Base-by-base conservation (phyloP, 2,113 vertebrate species). In the Microtus ochrogaster region DNA sequence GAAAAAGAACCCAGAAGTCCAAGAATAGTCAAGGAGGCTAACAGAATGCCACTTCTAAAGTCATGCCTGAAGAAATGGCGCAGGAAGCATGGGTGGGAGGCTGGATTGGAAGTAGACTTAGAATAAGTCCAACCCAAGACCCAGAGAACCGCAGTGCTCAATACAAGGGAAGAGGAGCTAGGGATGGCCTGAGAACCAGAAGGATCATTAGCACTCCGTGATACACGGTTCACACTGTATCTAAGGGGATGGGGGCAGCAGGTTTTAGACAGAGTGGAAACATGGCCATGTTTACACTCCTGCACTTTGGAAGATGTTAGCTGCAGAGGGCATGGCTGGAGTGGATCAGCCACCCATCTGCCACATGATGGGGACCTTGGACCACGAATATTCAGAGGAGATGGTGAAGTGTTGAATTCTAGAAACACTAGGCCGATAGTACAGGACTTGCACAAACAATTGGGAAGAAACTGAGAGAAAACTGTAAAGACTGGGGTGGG, bases 281-380 rank as follows among this genome's bases (percentile, higher is more conserved):
- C 3, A 16, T n/a, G 65, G 39, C 47, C 6, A 3, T 0, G 0
- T 55, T 77, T 24, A 16, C 22, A 22, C 1, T 16, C 41, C 11
- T 22, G 16, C 10, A 3, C 49, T 93, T 52, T 81, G 41, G 88
- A 39, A 82, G 76, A 65, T 22, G 49, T 11, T 41, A 66, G 12
- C 66, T 22, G 10, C 26, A 52, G 36, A 81, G 72, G 26, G 47
- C 0, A 0, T 36, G 36, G 6, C 22, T 30, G 17, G 49, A 70
- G 19, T 30, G 3, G 2, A 2, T 65, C 47, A 58, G 58, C 58
- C 8, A 6, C 36, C 58, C 12, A 1, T 22, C 7, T 55, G 90
- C 28, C 49, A 30, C 47, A 30, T 58, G 21, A 2, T 52, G 9
- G 52, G 13, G 70, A 73, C 87, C 16, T 9, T 28, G 39, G 47